Evolutionary conservation across 1,140 invertebrate genomes (phyloP).

Genomic region (Pogonus chalceus): DNA sequence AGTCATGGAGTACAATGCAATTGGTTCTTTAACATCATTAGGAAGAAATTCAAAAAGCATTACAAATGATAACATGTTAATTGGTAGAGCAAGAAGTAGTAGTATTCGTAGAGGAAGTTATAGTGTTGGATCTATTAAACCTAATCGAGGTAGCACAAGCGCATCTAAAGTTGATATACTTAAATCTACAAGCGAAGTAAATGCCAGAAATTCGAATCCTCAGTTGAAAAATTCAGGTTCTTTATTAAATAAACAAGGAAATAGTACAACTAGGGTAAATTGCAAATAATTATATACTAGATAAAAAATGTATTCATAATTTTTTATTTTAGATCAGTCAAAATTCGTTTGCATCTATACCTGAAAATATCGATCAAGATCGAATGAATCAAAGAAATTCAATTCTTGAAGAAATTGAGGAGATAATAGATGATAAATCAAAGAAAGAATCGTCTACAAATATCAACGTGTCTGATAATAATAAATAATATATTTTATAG

Average conservation of each 20-base stretch:
- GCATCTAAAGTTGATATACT: slow-evolving; percentile 54
- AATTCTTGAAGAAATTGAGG: slow-evolving; percentile 1
- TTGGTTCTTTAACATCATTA: slow-evolving; percentile 57
- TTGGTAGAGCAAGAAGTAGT: slow-evolving; percentile 33
- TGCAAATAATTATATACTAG: neutral
- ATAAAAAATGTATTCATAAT: neutral
- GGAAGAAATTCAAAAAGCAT: slow-evolving; percentile 45
- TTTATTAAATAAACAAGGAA: neutral
- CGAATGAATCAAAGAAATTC: neutral
- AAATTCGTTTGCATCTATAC: neutral
- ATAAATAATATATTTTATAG: too few species aligned
- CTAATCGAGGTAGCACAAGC: slow-evolving; percentile 40
- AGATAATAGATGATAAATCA: neutral
- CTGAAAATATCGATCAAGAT: neutral
- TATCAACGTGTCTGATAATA: too few species aligned
- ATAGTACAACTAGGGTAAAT: neutral
- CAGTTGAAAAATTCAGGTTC: neutral
- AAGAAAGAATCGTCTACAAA: slow-evolving; percentile 6
- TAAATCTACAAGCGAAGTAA: slow-evolving; percentile 52
- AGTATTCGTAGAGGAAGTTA: slow-evolving; percentile 42
- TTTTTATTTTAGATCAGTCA: neutral
- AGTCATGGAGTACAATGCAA: slow-evolving; percentile 60
- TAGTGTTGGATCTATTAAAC: slow-evolving; percentile 18
- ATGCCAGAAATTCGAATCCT: slow-evolving; percentile 25
- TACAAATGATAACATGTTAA: slow-evolving; percentile 14